Evolutionary conservation across 1,140 invertebrate species (phyloP).

Genomic region (Pteromalus puparum): DNA sequence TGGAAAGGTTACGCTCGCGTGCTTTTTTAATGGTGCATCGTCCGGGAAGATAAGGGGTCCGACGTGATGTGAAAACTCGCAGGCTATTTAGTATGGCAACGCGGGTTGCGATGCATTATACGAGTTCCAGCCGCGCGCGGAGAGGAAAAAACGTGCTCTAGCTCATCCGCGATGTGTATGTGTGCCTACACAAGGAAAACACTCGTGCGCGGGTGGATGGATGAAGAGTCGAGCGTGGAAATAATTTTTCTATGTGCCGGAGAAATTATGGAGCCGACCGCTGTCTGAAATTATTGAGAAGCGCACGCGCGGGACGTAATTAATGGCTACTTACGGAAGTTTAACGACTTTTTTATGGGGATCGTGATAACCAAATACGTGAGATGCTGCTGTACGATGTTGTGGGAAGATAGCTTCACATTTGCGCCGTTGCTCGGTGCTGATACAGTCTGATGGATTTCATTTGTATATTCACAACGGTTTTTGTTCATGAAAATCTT

Average conservation of each 20-base stretch:
- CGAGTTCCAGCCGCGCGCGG: neutral
- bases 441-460: neutral
- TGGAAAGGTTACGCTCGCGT: conserved; percentile 20
- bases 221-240: neutral
- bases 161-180: neutral
- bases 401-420: neutral
- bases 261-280: neutral
- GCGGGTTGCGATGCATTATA: neutral
- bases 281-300: neutral
- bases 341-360: neutral
- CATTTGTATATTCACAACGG: too few species aligned
- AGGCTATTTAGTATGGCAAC: neutral
- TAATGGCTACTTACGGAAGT: neutral
- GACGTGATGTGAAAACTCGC: conserved; percentile 38
- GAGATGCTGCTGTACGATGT: neutral
- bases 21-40: conserved; percentile 35
- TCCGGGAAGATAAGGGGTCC: conserved; percentile 11
- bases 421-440: neutral
- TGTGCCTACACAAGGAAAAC: neutral
- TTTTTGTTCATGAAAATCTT: too few species aligned
- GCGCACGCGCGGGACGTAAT: neutral
- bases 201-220: neutral
- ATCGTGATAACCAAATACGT: neutral
- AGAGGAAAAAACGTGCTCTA: too few species aligned
- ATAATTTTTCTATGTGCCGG: neutral